These are phyloP conservation scores for Meteorus cinctellus DNA, from an alignment of 2,888 invertebrate genomes.

Conservation along the genomic window DNA sequence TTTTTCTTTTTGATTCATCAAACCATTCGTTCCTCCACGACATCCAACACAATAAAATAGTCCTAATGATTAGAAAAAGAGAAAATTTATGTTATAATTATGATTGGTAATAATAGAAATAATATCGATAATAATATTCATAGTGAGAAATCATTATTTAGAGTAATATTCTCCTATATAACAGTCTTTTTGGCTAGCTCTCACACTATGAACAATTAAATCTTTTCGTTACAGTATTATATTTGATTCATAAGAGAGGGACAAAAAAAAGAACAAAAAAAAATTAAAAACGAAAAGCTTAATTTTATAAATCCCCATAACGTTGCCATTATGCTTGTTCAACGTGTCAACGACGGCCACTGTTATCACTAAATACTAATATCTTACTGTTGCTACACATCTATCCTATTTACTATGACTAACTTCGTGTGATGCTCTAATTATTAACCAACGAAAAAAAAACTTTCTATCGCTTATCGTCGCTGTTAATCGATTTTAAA, in stretches of 20 bases:
- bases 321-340: slow-evolving; percentile 42
- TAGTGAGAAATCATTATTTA: slow-evolving; percentile 64
- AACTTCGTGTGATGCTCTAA: slow-evolving; percentile 45
- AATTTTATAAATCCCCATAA: slow-evolving; percentile 7
- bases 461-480: not conserved
- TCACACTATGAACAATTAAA: slow-evolving; percentile 68
- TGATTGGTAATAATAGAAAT: slow-evolving; percentile 60
- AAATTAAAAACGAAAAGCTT: slow-evolving; percentile 39
- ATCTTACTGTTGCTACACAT: slow-evolving; percentile 57
- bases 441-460: slow-evolving; percentile 45
- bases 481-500: not conserved
- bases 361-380: slow-evolving; percentile 52
- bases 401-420: slow-evolving; percentile 53
- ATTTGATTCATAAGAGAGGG: slow-evolving; percentile 40
- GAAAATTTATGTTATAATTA: slow-evolving; percentile 46
- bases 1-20: slow-evolving; percentile 18
- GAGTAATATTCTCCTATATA: slow-evolving; percentile 69
- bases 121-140: slow-evolving; percentile 58
- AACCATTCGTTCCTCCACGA: not conserved
- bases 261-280: slow-evolving; percentile 31
- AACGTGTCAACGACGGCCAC: slow-evolving; percentile 47
- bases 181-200: slow-evolving; percentile 71
- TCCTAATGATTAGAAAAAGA: slow-evolving; percentile 48
- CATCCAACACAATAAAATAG: slow-evolving; percentile 31
- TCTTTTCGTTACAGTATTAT: slow-evolving; percentile 45